Evolutionary conservation across 2,113 vertebrate genomes (phyloP), one percentile per base, ranked within the genome.

Genomic region (Phalacrocorax carbo): DNA sequence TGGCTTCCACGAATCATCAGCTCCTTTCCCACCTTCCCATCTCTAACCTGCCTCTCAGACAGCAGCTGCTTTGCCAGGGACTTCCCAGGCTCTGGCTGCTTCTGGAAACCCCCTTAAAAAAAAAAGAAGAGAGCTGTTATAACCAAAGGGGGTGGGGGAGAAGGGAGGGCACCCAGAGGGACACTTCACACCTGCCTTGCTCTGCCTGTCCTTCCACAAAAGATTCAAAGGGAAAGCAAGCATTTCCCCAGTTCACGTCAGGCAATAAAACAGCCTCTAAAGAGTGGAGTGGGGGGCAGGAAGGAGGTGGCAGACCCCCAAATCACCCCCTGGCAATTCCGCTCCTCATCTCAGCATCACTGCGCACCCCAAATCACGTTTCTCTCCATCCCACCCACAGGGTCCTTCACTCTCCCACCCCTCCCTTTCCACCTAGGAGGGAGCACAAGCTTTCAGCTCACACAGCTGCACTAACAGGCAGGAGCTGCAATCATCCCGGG

Each of bases 51-150:
- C 73, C 81, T 75, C 82, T 76, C 73, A 82, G 40, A 64, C 36
- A 58, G 38, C 49, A 93, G 70, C 44, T 54, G 38, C 95, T 66
- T 20, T 96, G 97, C 94, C 95, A 97, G 97, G 97, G 96, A 97
- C 97, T 97, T 97, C 91, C 97, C 97, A 94, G 54, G 75, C 71
- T 61, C 22, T 0, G 15, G 66, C 71, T 89, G 86, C 62, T 79
- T 9, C 81, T 94, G 97, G 96, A 97, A 97, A 97, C 22, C 34
- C 97, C 95, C 97, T 94, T 80, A 51, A 71, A 75, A 66, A 42
- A 27, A 73, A 5, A 46, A 65, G 2, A 13, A 38, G 23, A 70
- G 46, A 88, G 73, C 10, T 75, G 64, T 80, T 91, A n/a, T 4
- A 71, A 87, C 10, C 40, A 61, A 58, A 82, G 21, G 15, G 57